These are phyloP conservation scores for Metopolophium dirhodum DNA, from an alignment of 1,140 invertebrate genomes.

Conservation along the genomic window DNA sequence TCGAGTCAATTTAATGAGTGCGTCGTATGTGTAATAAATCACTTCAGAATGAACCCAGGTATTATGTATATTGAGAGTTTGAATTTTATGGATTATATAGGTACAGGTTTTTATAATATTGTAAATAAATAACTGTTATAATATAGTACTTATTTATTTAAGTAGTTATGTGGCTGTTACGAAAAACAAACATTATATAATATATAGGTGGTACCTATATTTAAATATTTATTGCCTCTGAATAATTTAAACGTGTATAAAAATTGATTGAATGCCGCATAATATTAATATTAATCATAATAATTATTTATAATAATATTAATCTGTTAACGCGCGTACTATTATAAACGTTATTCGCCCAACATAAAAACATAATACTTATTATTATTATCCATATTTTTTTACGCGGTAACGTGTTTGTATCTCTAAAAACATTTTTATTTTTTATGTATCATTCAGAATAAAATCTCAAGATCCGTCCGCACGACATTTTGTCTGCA, in stretches of 20 bases:
- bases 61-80: not conserved
- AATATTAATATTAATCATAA: slow-evolving; percentile 14
- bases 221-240: not conserved
- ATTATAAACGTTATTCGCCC: not conserved
- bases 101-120: not conserved
- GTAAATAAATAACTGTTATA: slow-evolving; percentile 2
- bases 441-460: not conserved
- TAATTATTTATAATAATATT: not conserved
- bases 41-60: not conserved
- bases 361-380: not conserved
- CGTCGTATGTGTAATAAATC: not conserved
- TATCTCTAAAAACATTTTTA: not conserved
- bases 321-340: not conserved
- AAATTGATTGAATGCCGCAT: not conserved
- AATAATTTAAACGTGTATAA: not conserved
- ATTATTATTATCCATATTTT: not conserved
- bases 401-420: not conserved
- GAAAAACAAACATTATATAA: not conserved
- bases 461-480: not conserved
- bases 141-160: not conserved
- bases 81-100: not conserved
- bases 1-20: not conserved
- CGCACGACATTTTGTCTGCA: not conserved
- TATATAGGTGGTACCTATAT: not conserved
- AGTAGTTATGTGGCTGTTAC: not conserved